Evolutionary conservation across 2,797 vertebrate genomes (phyloP).

Genomic region (Anguilla obscura): DNA sequence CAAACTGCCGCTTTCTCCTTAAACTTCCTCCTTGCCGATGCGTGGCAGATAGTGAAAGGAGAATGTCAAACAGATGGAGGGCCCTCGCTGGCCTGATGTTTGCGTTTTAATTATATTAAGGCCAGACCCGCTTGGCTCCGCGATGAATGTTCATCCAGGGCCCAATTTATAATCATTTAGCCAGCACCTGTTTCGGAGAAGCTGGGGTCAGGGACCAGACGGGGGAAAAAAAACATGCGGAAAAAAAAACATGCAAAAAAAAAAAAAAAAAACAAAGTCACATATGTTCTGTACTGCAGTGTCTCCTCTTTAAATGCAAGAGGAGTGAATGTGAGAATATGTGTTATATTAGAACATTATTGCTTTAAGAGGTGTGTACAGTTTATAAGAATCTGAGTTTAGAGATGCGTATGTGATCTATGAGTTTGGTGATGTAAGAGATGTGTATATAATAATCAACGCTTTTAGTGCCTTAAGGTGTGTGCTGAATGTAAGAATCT

Average conservation of each 20-base stretch:
- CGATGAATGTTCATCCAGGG: conserved; percentile 85
- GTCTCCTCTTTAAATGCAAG: not conserved
- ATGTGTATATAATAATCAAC: too few relatives aligned
- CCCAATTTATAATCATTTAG: conserved; percentile 95
- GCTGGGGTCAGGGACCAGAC: conserved; percentile 85
- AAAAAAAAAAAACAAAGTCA: conserved; percentile 32
- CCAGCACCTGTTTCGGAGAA: conserved; percentile 86
- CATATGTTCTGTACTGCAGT: conserved; percentile 37
- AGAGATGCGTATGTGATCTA: not conserved
- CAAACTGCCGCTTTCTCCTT: conserved; percentile 32
- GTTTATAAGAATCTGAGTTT: not conserved
- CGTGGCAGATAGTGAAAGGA: conserved; percentile 55
- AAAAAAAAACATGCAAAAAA: not conserved
- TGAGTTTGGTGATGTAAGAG: not conserved
- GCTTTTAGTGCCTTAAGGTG: too few relatives aligned
- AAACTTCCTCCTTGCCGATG: conserved; percentile 24
- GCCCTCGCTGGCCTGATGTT: conserved; percentile 87
- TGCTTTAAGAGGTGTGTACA: not conserved
- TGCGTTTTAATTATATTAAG: conserved; percentile 91
- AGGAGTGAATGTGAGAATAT: not conserved
- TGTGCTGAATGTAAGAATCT: too few relatives aligned
- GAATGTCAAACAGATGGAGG: conserved; percentile 83
- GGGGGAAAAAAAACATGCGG: conserved; percentile 69
- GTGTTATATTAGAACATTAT: not conserved
- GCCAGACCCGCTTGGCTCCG: conserved; percentile 75